These are phyloP conservation scores for Tribolium freemani DNA, from an alignment of 2,888 invertebrate genomes.

Conservation along the genomic window DNA sequence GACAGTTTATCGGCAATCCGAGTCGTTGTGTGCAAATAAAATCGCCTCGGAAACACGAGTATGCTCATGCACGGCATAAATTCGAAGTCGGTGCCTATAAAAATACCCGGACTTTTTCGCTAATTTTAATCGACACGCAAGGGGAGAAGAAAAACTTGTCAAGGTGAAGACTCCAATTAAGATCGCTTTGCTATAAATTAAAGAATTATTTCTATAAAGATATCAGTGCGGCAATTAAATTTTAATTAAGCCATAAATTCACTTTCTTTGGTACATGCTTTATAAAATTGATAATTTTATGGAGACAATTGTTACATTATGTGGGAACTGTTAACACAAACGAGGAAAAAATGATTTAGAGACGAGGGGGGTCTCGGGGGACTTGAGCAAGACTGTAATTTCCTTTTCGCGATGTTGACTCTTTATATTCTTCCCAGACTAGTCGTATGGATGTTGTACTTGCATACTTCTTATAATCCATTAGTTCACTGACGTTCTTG, in stretches of 20 bases:
- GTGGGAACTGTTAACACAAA: constrained; percentile 3
- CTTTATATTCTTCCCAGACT: background rate
- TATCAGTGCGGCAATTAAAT: constrained; percentile 44
- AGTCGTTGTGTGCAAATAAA: constrained; percentile 42
- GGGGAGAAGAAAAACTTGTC: constrained; percentile 7
- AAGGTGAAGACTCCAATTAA: constrained; percentile 12
- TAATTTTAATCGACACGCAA: constrained; percentile 15
- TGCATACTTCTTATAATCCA: background rate
- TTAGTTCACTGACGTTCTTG: background rate
- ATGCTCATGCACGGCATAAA: constrained; percentile 34
- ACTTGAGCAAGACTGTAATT: background rate
- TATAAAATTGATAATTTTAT: constrained; percentile 22
- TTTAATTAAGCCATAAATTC: constrained; percentile 44
- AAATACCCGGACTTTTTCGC: constrained; percentile 23
- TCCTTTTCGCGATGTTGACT: background rate
- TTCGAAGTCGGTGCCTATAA: constrained; percentile 23
- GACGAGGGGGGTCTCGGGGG: background rate
- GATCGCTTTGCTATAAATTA: constrained; percentile 35
- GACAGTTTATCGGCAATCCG: constrained; percentile 32
- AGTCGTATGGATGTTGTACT: background rate
- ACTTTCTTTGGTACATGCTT: constrained; percentile 4
- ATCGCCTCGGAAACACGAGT: constrained; percentile 34
- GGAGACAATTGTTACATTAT: constrained; percentile 12
- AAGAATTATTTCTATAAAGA: constrained; percentile 41
- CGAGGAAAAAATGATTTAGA: background rate